phyloP scores from a whole-genome alignment of 2,113 vertebrate genomes.

The Cheirogaleus medius region DNA sequence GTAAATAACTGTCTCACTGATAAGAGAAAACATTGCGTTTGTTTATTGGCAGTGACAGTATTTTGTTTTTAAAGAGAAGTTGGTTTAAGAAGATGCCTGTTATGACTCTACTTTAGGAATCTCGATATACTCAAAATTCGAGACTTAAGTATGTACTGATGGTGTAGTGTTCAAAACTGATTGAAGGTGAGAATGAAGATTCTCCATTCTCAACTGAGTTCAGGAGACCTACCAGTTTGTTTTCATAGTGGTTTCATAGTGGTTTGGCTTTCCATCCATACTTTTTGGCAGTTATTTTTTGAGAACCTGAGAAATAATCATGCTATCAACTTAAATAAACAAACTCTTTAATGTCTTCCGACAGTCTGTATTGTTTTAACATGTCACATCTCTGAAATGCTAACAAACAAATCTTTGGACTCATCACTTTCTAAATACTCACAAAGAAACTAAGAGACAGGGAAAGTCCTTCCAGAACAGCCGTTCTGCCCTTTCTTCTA shows the following conservation, averaged over 20 bases:
- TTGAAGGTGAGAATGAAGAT: not conserved
- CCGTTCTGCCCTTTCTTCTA: fast-evolving
- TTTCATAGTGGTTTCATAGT: not conserved
- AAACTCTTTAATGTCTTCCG: not conserved
- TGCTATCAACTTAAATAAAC: not conserved
- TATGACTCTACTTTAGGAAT: not conserved
- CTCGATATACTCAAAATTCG: not conserved
- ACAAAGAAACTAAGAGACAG: not conserved
- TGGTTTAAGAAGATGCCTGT: not conserved
- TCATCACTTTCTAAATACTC: not conserved
- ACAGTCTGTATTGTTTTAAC: not conserved
- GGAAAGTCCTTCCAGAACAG: not conserved
- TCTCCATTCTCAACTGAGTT: not conserved
- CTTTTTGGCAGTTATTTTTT: not conserved
- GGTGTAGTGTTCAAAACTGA: not conserved
- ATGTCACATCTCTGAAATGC: not conserved
- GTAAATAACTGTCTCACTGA: not conserved
- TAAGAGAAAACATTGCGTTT: not conserved
- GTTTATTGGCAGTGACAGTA: not conserved
- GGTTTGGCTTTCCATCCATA: not conserved
- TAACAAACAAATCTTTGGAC: not conserved
- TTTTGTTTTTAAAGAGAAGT: constrained; percentile 2
- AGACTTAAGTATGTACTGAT: no score
- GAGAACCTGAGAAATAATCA: not conserved
- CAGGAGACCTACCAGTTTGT: not conserved